These are phyloP conservation scores for Cebus imitator DNA, from an alignment of 2,113 vertebrate species.

Conservation along the genomic window DNA sequence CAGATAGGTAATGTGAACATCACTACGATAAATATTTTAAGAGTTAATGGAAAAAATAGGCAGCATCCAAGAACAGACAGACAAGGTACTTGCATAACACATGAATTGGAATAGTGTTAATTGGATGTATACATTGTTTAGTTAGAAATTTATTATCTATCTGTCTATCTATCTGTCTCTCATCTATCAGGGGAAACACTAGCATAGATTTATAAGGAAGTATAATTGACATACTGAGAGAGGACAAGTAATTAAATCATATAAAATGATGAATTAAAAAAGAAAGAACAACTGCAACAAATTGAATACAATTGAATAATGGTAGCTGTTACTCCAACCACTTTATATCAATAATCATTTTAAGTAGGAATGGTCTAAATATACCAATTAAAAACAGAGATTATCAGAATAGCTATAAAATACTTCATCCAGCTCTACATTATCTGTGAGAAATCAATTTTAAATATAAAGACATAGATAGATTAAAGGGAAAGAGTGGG, in stretches of 20 bases:
- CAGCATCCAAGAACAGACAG: neutral
- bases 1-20: neutral
- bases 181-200: neutral
- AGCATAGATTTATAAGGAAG: neutral
- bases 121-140: neutral
- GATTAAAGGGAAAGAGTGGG: neutral
- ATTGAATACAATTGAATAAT: neutral
- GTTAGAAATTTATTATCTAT: neutral
- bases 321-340: neutral
- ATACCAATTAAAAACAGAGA: neutral
- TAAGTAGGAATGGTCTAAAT: neutral
- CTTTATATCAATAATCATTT: neutral
- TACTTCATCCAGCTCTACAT: neutral
- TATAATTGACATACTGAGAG: neutral
- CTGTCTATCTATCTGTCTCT: no score
- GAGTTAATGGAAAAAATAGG: neutral
- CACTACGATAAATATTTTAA: neutral
- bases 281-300: neutral
- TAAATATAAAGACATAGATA: neutral
- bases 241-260: neutral
- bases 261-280: neutral
- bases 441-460: neutral
- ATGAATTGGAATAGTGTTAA: no score
- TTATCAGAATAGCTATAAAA: neutral
- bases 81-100: neutral